Conservation (phyloP, 2,113 vertebrate species). For the Callaeas wilsoni region DNA sequence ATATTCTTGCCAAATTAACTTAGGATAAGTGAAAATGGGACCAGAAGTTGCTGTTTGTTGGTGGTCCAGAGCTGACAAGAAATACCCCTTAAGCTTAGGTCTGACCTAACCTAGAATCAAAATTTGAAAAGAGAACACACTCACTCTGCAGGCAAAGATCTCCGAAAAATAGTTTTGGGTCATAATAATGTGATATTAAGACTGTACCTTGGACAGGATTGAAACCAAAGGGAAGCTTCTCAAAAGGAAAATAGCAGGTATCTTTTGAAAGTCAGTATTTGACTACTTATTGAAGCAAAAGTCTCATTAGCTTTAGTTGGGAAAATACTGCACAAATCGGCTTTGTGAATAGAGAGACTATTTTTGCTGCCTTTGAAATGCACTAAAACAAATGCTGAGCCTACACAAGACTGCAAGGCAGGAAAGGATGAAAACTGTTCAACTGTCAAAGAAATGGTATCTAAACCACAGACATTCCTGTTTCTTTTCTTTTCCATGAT, state of each 20-base stretch:
- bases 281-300: background rate
- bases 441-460: background rate
- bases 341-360: background rate
- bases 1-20: background rate
- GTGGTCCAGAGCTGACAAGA: background rate
- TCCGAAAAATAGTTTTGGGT: background rate
- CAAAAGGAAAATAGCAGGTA: background rate
- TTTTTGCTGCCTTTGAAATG: conserved; percentile 10
- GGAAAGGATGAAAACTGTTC: background rate
- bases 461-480: background rate
- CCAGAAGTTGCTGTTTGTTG: background rate
- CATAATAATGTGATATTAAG: background rate
- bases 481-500: background rate
- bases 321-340: background rate
- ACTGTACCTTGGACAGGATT: background rate
- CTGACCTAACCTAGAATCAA: background rate
- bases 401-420: background rate
- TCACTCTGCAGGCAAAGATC: background rate
- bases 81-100: background rate
- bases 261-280: background rate
- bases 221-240: background rate
- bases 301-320: background rate
- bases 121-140: background rate
- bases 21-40: background rate
- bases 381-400: background rate